Conservation (phyloP, 2,888 invertebrate genomes). For the Caenorhabditis drosophilae region DNA sequence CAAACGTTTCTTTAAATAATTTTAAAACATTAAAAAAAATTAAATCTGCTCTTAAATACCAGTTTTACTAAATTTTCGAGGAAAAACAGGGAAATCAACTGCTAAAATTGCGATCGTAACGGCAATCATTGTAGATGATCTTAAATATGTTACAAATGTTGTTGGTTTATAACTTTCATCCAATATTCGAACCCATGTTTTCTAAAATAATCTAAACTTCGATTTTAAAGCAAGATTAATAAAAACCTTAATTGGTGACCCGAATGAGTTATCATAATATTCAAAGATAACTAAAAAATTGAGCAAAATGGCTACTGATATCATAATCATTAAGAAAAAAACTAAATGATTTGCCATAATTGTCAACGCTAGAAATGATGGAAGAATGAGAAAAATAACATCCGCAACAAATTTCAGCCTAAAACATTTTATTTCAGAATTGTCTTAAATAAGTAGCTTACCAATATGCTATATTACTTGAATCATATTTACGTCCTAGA, state of each 20-base stretch:
- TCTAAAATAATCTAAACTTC: constrained; percentile 2
- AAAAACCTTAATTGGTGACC: constrained; percentile 2
- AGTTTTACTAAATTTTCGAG: constrained; percentile 85
- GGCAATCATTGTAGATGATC: constrained; percentile 71
- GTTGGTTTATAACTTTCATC: constrained; percentile 55
- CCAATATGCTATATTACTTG: constrained; percentile 12
- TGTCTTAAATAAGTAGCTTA: constrained; percentile 5
- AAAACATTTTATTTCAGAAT: constrained; percentile 15
- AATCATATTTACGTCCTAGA: constrained; percentile 42
- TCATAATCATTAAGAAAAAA: constrained; percentile 14
- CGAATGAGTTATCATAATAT: constrained; percentile 3
- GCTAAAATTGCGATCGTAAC: constrained; percentile 86
- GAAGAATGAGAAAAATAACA: constrained; percentile 49
- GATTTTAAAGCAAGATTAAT: background rate
- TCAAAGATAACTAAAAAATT: constrained; percentile 22
- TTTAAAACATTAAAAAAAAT: background rate
- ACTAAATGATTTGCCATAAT: constrained; percentile 32
- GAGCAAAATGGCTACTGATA: constrained; percentile 11
- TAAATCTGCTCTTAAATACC: constrained; percentile 70
- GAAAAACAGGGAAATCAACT: constrained; percentile 89
- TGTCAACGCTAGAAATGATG: constrained; percentile 45
- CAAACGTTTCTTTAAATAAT: constrained; percentile 49
- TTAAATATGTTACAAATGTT: constrained; percentile 58
- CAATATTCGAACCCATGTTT: constrained; percentile 39
- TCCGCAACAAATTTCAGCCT: constrained; percentile 61